Conservation (phyloP, 2,797 vertebrate species). For the Brotula barbata region DNA sequence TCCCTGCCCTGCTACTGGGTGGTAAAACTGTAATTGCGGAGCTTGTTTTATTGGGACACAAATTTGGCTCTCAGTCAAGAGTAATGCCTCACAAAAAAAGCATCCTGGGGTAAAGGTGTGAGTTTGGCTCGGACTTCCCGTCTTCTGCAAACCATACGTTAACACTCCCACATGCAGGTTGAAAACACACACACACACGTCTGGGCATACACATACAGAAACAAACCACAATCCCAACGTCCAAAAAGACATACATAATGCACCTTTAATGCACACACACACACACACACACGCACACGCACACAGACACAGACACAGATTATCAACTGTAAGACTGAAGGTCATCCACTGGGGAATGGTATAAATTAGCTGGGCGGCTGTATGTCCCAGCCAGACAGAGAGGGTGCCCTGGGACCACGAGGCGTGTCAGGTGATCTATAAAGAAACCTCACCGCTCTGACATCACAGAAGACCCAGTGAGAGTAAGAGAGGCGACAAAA, state of each 20-base stretch:
- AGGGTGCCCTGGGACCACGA: constrained; percentile 58
- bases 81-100: constrained; percentile 59
- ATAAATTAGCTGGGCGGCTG: constrained; percentile 73
- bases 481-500: constrained; percentile 4
- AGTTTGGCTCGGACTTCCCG: constrained; percentile 61
- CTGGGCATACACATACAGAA: constrained; percentile 19
- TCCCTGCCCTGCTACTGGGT: constrained; percentile 55
- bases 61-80: constrained; percentile 73
- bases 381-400: constrained; percentile 63
- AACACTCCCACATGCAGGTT: constrained; percentile 1
- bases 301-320: constrained; percentile 36
- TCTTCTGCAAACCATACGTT: constrained; percentile 28
- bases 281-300: constrained; percentile 22
- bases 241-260: too few relatives aligned
- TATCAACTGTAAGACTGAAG: constrained; percentile 53
- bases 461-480: constrained; percentile 53
- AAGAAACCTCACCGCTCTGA: constrained; percentile 57
- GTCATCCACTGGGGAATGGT: constrained; percentile 65
- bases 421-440: constrained; percentile 66
- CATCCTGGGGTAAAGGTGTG: constrained; percentile 62
- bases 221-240: constrained; percentile 17
- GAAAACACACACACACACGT: constrained; percentile 25
- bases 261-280: too few relatives aligned
- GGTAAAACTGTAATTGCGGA: constrained; percentile 68
- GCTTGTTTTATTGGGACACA: constrained; percentile 67